These are phyloP conservation scores for Salmo trutta DNA, from an alignment of 2,797 vertebrate genomes.

Conservation along the genomic window DNA sequence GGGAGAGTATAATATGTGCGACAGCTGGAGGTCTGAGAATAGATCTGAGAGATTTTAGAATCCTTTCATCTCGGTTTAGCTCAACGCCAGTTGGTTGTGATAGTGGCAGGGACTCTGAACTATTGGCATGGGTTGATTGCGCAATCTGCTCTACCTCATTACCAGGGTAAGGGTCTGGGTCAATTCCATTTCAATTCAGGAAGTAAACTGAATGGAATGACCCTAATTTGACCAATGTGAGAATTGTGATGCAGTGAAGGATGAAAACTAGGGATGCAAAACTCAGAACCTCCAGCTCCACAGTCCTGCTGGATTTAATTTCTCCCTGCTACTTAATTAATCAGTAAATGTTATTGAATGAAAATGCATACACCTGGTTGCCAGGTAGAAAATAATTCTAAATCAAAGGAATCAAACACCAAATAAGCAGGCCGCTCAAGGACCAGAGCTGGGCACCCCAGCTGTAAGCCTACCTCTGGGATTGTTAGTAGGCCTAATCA, in stretches of 20 bases:
- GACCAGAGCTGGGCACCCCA: not conserved
- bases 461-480: not conserved
- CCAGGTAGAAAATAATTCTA: no score
- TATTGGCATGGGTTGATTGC: not conserved
- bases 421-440: not conserved
- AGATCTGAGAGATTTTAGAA: no score
- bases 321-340: no score
- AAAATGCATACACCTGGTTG: no score
- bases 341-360: no score
- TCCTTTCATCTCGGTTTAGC: not conserved
- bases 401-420: not conserved
- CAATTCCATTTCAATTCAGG: not conserved
- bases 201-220: not conserved
- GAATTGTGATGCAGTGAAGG: not conserved
- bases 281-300: no score
- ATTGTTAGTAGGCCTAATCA: not conserved
- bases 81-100: not conserved
- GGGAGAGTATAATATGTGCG: constrained; percentile 15
- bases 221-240: not conserved
- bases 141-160: not conserved
- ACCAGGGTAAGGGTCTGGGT: not conserved
- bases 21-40: not conserved
- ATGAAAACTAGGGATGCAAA: not conserved
- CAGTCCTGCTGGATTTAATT: no score
- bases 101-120: not conserved